A percentile compares a stretch with the other conserved stretches of the same genome.
Evolutionary conservation across 1,140 invertebrate species (phyloP).

Genomic region (Anastatus disparis): DNA sequence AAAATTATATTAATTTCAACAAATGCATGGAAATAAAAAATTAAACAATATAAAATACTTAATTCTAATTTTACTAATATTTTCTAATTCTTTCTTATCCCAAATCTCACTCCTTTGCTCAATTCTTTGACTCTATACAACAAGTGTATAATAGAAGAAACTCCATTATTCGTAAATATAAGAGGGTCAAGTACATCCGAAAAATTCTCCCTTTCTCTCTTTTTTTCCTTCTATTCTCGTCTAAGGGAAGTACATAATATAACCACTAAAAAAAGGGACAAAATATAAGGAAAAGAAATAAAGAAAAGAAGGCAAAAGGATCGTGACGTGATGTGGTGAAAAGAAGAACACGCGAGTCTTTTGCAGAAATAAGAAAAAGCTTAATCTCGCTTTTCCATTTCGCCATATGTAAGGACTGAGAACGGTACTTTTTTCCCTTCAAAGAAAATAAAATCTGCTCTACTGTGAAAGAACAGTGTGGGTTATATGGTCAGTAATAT

Average conservation of each 20-base stretch:
- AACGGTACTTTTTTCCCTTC: background rate
- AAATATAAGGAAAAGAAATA: background rate
- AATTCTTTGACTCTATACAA: too few species aligned
- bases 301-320: background rate
- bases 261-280: background rate
- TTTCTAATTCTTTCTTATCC: too few species aligned
- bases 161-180: conserved; percentile 26
- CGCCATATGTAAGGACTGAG: background rate
- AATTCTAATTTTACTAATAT: too few species aligned
- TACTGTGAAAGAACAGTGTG: background rate
- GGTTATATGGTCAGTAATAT: background rate
- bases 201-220: conserved; percentile 2
- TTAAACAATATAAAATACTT: too few species aligned
- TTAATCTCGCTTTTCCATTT: conserved; percentile 34
- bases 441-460: background rate
- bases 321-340: background rate
- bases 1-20: too few species aligned
- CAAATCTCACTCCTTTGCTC: too few species aligned
- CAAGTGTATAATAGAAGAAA: conserved; percentile 7
- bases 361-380: background rate
- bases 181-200: conserved; percentile 25
- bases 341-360: background rate
- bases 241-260: background rate
- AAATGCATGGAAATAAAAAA: too few species aligned
- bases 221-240: background rate